A percentile compares a stretch with the other conserved stretches of the same genome.
phyloP scores from a whole-genome alignment of 2,113 vertebrate species.

The Zosterops japonicus region DNA sequence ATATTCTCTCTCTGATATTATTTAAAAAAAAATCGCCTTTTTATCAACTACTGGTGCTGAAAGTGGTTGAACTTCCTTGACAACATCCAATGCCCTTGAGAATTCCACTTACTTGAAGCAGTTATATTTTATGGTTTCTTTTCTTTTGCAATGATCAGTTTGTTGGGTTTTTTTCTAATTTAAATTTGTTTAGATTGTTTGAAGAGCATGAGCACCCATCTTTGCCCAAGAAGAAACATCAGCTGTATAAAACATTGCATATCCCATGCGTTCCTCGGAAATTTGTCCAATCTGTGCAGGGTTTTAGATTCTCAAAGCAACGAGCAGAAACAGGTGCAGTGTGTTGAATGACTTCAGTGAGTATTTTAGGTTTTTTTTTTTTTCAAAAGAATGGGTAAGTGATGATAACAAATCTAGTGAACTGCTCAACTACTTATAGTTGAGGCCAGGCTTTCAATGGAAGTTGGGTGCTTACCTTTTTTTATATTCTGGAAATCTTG shows the following conservation, averaged over 20 bases:
- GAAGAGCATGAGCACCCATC: constrained; percentile 28
- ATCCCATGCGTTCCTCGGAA: constrained; percentile 55
- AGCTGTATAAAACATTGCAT: constrained; percentile 29
- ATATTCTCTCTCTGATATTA: neutral
- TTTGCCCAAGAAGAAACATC: constrained; percentile 44
- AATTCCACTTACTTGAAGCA: neutral
- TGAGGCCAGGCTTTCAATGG: neutral
- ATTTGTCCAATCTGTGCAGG: constrained; percentile 36
- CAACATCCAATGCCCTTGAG: neutral
- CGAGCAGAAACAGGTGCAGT: constrained; percentile 60
- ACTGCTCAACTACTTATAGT: neutral
- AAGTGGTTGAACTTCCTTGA: neutral
- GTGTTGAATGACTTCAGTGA: neutral
- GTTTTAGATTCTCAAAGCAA: constrained; percentile 36
- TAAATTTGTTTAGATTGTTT: constrained; percentile 53
- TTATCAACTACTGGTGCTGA: neutral
- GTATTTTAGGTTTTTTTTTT: neutral
- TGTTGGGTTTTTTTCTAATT: neutral
- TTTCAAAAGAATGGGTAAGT: neutral
- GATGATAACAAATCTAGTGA: neutral
- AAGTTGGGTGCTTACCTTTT: neutral
- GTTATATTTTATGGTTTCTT: neutral
- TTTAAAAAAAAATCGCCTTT: neutral
- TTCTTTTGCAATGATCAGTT: neutral
- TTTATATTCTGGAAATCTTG: neutral